Base-by-base conservation (phyloP, 2,888 invertebrate genomes). In the Philereme transversata region DNA sequence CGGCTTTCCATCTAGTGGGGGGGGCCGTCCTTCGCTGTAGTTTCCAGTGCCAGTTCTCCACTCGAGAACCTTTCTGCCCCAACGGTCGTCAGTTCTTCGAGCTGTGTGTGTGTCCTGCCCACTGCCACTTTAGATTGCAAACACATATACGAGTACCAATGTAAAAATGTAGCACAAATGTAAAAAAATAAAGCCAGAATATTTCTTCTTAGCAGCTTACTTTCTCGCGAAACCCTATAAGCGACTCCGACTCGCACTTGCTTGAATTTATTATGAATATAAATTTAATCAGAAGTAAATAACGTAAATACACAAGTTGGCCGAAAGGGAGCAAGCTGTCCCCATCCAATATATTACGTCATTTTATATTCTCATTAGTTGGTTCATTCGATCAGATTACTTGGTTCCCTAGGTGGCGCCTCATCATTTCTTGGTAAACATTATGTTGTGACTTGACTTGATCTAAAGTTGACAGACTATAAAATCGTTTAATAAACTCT, bases 291-390 rank as follows among this genome's bases (percentile, higher is more conserved):
- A 70, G 41, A 61, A 64, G 68, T 44, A 64, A 67, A 62, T 69
- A 69, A 67, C 67, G 68, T 51, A 59, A 56, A 63, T 58, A 65
- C 47, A 51, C 48, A 49, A 55, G 48, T 54, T 62, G 36, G 67
- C 71, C 69, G 69, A 73, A 73, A 71, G 73, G 72, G 74, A 75
- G 77, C 78, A 70, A 82, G 64, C 64, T 78, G 78, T 87, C 89
- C 87, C 90, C 79, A 78, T 80, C 84, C 88, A 91, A 89, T 90
- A 87, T 90, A 82, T 85, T 82, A 85, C 80, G 81, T 84, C 82
- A 88, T 87, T 89, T 38, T 88, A 87, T 85, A 79, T 88, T 88
- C 87, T 88, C 87, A 90, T 90, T 88, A 89, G 82, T 83, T 83
- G 84, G 86, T 85, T 88, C 85, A 87, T 88, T 87, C 86, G 84